Percentiles rank a stretch among this genome's conserved stretches.
These are phyloP conservation scores for Cervus canadensis DNA, from an alignment of 2,113 vertebrate species.

Conservation along the genomic window DNA sequence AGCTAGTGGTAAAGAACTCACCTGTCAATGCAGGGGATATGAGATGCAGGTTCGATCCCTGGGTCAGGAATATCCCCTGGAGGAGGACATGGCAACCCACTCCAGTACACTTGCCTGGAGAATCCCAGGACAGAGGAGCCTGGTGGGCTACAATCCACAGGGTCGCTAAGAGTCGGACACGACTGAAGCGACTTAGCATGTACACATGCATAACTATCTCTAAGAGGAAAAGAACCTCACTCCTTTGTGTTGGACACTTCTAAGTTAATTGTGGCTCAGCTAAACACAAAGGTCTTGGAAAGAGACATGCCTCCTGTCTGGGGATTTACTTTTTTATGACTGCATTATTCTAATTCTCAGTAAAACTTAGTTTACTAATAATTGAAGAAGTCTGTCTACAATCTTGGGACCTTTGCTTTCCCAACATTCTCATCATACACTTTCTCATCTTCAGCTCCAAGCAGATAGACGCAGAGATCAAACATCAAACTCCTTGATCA, in stretches of 20 bases:
- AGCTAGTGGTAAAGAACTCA: background rate
- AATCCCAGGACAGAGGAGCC: background rate
- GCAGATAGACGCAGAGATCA: constrained; percentile 6
- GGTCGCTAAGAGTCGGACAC: background rate
- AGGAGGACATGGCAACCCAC: background rate
- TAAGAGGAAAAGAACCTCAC: background rate
- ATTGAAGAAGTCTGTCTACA: background rate
- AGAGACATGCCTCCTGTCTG: background rate
- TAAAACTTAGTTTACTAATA: background rate
- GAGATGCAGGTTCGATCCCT: background rate
- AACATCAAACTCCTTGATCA: constrained; percentile 42
- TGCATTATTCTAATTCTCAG: background rate
- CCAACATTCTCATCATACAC: background rate
- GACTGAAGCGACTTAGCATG: background rate
- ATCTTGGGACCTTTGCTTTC: background rate
- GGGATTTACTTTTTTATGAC: background rate
- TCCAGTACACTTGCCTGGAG: background rate
- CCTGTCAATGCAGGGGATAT: background rate
- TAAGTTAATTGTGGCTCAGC: background rate
- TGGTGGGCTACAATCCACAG: background rate
- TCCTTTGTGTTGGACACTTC: background rate
- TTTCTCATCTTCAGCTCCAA: background rate
- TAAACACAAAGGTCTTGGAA: background rate
- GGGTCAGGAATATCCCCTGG: background rate
- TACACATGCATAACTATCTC: background rate